Conservation (phyloP, 1,140 invertebrate genomes). For the Venustaconcha ellipsiformis region DNA sequence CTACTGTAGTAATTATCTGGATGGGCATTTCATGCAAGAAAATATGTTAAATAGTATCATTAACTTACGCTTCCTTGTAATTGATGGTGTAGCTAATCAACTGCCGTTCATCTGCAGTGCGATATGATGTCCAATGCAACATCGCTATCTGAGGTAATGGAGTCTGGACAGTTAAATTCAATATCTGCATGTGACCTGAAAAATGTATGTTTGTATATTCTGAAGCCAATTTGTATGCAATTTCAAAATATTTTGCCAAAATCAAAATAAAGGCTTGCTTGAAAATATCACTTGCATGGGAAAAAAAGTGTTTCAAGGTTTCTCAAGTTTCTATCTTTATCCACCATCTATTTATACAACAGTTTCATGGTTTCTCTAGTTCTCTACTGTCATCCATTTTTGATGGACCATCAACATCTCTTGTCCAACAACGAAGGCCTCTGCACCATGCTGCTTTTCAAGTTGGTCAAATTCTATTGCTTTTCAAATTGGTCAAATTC, state of each 20-base stretch:
- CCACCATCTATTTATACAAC: no score
- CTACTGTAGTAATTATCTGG: neutral
- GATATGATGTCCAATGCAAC: slow-evolving; percentile 79
- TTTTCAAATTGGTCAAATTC: no score
- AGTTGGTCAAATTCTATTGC: no score
- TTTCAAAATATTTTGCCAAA: neutral
- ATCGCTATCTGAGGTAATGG: slow-evolving; percentile 62
- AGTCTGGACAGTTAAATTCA: slow-evolving; percentile 35
- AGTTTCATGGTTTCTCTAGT: no score
- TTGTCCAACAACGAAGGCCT: no score
- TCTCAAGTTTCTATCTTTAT: no score
- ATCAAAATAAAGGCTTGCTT: slow-evolving; percentile 2
- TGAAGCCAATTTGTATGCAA: neutral
- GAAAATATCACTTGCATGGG: neutral
- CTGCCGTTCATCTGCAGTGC: slow-evolving; percentile 76
- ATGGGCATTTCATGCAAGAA: neutral
- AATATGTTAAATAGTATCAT: neutral
- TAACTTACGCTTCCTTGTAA: slow-evolving; percentile 76
- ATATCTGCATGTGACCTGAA: slow-evolving; percentile 45
- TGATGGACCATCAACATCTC: no score
- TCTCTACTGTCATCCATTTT: no score
- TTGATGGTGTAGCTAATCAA: slow-evolving; percentile 88
- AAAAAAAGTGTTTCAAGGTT: no score
- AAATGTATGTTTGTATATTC: neutral
- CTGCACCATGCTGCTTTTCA: no score